Evolutionary conservation across 2,888 invertebrate species (phyloP), one percentile per base, ranked within the genome.

Genomic region (Hermodice carunculata): DNA sequence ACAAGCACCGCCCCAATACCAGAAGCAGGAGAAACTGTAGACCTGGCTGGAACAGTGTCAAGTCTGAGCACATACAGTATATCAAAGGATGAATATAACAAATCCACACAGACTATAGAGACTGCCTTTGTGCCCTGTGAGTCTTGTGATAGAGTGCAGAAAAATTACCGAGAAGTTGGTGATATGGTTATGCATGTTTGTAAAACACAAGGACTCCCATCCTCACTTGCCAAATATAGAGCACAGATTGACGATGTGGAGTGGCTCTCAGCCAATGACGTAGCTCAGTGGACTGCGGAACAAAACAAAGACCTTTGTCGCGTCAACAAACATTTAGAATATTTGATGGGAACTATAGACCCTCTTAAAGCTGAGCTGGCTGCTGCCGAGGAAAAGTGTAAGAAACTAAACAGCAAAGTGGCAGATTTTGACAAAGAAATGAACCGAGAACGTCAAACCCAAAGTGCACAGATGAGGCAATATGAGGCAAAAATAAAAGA

Each of bases 91-190:
- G 78, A 78, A 17, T 81, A 77, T 64, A 81, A 78, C 67, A 86
- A 85, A 71, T 76, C 81, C 17, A 76, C 77, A 53, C 86, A 86
- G 75, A 86, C 86, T n/a, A 70, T 75, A 17, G 86, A 86, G 65
- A 84, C 86, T 3, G 81, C 83, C 0, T 85, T 86, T 73, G 79
- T 82, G 0, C 84, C 85, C 4, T 86, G 86, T 75, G 84, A 85
- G 60, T 75, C 82, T 0, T 86, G 86, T 71, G 75, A 77, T 43
- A 58, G 78, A 17, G 81, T 83, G n/a, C 86, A 86, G 74, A 77
- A 74, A 48, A 77, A 76, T 71, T 75, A 85, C 57, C 69, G 78
- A 19, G 77, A 79, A 56, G 74, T 80, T 31, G 82, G 82, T 0
- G 80, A 81, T 22, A 59, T 71, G 19, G 69, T 85, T 8, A 72